Conservation (phyloP, 2,113 vertebrate genomes). For the Numida meleagris region DNA sequence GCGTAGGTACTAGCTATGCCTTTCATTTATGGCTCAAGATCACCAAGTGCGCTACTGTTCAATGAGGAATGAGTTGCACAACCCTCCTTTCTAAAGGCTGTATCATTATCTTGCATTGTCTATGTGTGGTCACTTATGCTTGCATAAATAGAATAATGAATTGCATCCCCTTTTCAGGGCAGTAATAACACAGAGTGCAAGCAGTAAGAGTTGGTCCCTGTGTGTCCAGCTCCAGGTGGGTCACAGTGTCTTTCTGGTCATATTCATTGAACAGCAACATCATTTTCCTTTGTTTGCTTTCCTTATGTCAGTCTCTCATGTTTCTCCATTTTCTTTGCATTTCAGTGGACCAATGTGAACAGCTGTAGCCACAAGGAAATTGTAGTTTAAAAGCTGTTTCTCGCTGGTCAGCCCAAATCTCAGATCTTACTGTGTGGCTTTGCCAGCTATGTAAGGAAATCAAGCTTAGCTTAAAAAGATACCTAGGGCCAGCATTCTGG, state of each 20-base stretch:
- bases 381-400: not conserved
- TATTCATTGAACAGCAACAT: not conserved
- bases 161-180: not conserved
- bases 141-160: not conserved
- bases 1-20: not conserved
- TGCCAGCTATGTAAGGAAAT: slow-evolving; percentile 14
- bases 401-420: slow-evolving; percentile 10
- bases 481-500: not conserved
- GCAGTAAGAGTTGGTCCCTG: not conserved
- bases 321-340: not conserved
- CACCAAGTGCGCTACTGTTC: not conserved
- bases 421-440: not conserved
- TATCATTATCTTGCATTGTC: not conserved
- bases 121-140: slow-evolving; percentile 22
- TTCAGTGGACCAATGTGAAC: not conserved
- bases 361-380: slow-evolving; percentile 33
- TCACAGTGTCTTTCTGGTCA: not conserved
- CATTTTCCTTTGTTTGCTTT: not conserved
- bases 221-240: not conserved
- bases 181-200: not conserved
- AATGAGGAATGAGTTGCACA: slow-evolving; percentile 15
- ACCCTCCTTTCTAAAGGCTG: not conserved
- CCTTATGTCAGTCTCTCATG: not conserved
- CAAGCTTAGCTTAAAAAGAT: not conserved
- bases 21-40: not conserved